Evolutionary conservation across 2,797 vertebrate genomes (phyloP).

Genomic region (Sebastes taczanowskii): DNA sequence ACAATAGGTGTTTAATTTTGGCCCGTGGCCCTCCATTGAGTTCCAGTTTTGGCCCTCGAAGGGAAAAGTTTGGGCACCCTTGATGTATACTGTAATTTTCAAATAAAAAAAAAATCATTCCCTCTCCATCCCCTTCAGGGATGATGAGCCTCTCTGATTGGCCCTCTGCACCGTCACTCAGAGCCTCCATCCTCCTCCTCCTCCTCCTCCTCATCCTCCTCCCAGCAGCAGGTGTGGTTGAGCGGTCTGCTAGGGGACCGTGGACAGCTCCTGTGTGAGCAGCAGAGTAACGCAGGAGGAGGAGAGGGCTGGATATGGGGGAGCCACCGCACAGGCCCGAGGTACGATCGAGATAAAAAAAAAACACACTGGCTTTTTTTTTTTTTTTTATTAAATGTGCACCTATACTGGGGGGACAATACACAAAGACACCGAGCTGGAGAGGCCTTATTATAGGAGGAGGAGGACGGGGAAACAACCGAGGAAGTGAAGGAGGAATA

Average conservation of each 20-base stretch:
- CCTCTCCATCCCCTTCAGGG: accelerated
- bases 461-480: conserved; percentile 34
- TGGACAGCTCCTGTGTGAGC: conserved; percentile 85
- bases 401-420: conserved; percentile 13
- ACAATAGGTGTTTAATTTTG: too few species aligned
- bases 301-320: conserved; percentile 90
- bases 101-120: background rate
- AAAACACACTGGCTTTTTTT: conserved; percentile 46
- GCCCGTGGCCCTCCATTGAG: too few species aligned
- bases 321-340: conserved; percentile 86
- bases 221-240: conserved; percentile 82
- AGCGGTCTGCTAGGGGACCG: conserved; percentile 84
- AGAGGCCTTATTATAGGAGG: conserved; percentile 29
- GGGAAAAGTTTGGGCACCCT: too few species aligned
- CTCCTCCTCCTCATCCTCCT: background rate
- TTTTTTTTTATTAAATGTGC: conserved; percentile 29
- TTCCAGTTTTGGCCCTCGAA: too few species aligned
- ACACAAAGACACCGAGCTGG: conserved; percentile 59
- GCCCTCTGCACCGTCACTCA: background rate
- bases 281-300: conserved; percentile 82
- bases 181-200: background rate
- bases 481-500: conserved; percentile 40
- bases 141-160: conserved; percentile 7
- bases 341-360: conserved; percentile 75
- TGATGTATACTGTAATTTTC: too few species aligned